Evolutionary conservation across 2,113 vertebrate species (phyloP).

Genomic region (Anoura caudifer): DNA sequence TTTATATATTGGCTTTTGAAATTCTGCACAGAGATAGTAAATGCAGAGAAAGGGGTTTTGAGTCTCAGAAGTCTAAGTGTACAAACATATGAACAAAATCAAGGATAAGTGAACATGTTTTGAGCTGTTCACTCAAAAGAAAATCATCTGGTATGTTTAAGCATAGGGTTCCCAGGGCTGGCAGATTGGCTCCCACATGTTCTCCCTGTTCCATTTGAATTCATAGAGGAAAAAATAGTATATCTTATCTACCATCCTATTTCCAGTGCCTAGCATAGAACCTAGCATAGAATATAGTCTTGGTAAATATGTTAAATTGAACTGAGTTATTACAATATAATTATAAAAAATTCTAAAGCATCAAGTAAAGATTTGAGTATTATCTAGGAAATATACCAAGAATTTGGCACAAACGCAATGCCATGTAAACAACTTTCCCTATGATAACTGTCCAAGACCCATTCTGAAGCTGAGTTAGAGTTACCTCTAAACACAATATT

Average conservation of each 20-base stretch:
- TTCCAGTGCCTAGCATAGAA: not conserved
- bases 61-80: not conserved
- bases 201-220: not conserved
- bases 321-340: not conserved
- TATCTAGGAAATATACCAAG: not conserved
- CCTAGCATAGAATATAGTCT: not conserved
- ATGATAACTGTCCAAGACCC: not conserved
- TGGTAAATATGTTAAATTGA: not conserved
- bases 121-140: not conserved
- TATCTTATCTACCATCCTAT: not conserved
- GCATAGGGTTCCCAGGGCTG: not conserved
- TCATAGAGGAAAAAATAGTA: not conserved
- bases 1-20: slow-evolving; percentile 2
- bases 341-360: not conserved
- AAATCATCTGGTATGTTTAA: not conserved
- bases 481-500: not conserved
- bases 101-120: not conserved
- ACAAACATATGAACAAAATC: not conserved
- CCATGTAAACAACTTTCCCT: not conserved
- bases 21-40: not conserved
- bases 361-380: not conserved
- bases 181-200: not conserved
- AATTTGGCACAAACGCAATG: not conserved
- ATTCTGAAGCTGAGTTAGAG: not conserved
- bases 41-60: not conserved